These are phyloP conservation scores for Limenitis camilla DNA, from an alignment of 2,888 invertebrate species.

Conservation along the genomic window DNA sequence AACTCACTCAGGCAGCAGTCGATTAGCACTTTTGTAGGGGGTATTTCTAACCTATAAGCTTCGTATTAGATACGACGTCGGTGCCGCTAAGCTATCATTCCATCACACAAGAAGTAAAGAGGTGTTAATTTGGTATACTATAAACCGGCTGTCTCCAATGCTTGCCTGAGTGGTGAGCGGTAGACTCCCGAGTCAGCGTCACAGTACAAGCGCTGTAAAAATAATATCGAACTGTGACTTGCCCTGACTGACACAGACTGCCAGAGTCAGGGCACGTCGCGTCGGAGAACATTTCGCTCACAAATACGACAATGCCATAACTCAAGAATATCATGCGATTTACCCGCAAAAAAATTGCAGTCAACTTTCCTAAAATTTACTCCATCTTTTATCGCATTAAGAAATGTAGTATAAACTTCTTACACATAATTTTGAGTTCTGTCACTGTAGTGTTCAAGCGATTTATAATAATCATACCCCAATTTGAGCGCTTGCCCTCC, in stretches of 20 bases:
- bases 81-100: constrained; percentile 67
- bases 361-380: too few relatives aligned
- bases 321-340: background rate
- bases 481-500: constrained; percentile 97
- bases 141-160: constrained; percentile 75
- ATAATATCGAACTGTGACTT: constrained; percentile 71
- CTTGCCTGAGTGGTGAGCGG: constrained; percentile 87
- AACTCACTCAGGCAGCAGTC: constrained; percentile 74
- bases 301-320: constrained; percentile 1
- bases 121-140: constrained; percentile 69
- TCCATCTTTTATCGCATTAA: too few relatives aligned
- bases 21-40: constrained; percentile 61
- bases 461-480: constrained; percentile 81
- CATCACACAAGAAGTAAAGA: constrained; percentile 67
- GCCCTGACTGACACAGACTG: constrained; percentile 56
- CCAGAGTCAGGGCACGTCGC: constrained; percentile 56
- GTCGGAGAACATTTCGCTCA: constrained; percentile 42
- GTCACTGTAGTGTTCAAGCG: constrained; percentile 6
- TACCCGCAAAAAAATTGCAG: too few relatives aligned
- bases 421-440: background rate
- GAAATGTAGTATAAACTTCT: too few relatives aligned
- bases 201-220: constrained; percentile 85
- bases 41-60: constrained; percentile 44
- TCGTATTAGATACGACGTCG: constrained; percentile 45
- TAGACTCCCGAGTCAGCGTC: constrained; percentile 81